These are phyloP conservation scores for Sphyrna mokarran DNA, from an alignment of 2,113 vertebrate genomes.

Conservation along the genomic window DNA sequence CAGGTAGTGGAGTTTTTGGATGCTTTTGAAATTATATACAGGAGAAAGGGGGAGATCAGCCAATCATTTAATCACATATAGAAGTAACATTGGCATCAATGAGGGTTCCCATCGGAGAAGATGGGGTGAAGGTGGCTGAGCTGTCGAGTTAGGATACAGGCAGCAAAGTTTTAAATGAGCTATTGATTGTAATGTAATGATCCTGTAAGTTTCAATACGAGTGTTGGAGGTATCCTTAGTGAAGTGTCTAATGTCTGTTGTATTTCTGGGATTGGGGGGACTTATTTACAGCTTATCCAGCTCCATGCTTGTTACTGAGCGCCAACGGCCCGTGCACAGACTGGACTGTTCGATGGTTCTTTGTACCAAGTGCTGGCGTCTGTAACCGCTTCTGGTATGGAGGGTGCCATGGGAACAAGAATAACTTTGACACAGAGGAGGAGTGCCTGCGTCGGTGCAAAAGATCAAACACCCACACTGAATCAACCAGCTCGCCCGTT, in stretches of 20 bases:
- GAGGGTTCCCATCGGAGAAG: too few relatives aligned
- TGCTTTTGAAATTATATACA: too few relatives aligned
- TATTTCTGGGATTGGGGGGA: neutral
- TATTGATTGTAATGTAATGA: neutral
- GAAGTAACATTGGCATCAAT: too few relatives aligned
- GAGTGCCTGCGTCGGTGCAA: conserved; percentile 71
- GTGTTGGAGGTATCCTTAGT: neutral
- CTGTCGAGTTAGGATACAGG: too few relatives aligned
- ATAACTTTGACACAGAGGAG: conserved; percentile 73
- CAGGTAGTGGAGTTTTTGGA: too few relatives aligned
- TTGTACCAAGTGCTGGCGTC: conserved; percentile 60
- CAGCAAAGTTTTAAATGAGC: neutral
- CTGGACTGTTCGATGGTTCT: conserved; percentile 80
- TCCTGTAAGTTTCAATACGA: neutral
- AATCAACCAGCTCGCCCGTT: neutral
- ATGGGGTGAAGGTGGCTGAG: too few relatives aligned
- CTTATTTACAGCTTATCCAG: conserved; percentile 58
- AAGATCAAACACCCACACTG: neutral
- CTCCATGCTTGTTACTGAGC: conserved; percentile 74
- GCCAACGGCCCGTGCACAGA: conserved; percentile 69
- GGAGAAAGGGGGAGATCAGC: too few relatives aligned
- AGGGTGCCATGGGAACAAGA: conserved; percentile 80
- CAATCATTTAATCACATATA: too few relatives aligned
- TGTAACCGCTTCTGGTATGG: conserved; percentile 95
- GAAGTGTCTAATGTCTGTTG: neutral